Conservation (phyloP, 2,888 invertebrate genomes). For the Doris montereyensis region DNA sequence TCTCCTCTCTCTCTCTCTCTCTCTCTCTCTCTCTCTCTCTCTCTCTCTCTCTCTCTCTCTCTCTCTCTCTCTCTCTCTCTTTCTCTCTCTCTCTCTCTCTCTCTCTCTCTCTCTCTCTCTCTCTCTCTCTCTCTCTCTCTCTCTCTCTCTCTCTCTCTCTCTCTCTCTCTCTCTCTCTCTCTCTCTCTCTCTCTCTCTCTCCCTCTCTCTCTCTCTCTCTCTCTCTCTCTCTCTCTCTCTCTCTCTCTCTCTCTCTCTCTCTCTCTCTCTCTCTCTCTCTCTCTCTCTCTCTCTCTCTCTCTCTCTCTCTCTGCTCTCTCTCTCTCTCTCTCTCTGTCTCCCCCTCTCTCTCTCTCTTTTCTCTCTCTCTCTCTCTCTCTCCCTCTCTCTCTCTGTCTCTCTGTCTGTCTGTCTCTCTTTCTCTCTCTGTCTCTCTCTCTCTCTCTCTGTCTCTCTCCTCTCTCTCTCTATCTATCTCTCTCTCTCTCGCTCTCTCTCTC, state of each 20-base stretch:
- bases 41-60: neutral
- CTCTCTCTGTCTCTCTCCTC: neutral
- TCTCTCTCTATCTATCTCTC: neutral
- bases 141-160: neutral
- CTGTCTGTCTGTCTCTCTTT: neutral
- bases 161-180: neutral
- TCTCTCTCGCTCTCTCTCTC: neutral
- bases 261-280: neutral
- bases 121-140: neutral
- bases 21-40: neutral
- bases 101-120: neutral
- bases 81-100: neutral
- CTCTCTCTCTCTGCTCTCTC: neutral
- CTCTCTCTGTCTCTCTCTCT: too few relatives aligned
- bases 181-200: neutral
- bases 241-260: neutral
- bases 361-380: neutral
- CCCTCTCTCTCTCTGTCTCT: neutral
- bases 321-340: neutral
- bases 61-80: neutral
- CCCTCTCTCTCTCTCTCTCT: neutral
- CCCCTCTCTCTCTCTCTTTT: neutral
- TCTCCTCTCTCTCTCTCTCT: neutral
- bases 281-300: neutral
- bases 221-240: neutral